Base-by-base conservation (phyloP, 2,888 invertebrate species). In the Leptopilina drosophilae region DNA sequence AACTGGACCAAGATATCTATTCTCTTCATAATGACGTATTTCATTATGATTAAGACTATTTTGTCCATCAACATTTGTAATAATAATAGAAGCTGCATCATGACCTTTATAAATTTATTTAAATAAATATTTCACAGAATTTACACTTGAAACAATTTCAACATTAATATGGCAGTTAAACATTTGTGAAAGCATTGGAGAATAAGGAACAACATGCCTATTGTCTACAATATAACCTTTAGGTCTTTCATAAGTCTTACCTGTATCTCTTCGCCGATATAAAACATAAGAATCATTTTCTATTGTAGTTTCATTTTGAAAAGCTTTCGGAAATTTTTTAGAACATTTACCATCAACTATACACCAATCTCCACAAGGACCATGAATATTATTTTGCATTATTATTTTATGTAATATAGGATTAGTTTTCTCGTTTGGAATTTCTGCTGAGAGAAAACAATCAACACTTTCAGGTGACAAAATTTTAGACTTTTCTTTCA, bases 321-420 rank as follows among this genome's bases (percentile, higher is more conserved):
- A 87, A 56, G 73, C 2, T 85, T 87, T 88, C 12, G 87, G 86
- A 81, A 83, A 88, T 56, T 84, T 77, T 81, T 89, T 88, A 7
- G 84, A 56, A 56, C 56, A 56, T 56, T 56, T 56, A 1, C 56
- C 46, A 46, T 46, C 46, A 33, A 33, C 33, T 33, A 33, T 33
- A 33, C 33, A 33, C 33, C 33, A 33, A 33, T 33, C 33, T 33
- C 46, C 46, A 46, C 89, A 91, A 76, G 89, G 88, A 77, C 89
- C 88, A 84, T 92, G 88, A 78, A 90, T 87, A 89, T 92, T 90
- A 76, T 87, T 82, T 77, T 84, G 83, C 49, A 77, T 85, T 5
- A 92, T 85, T 49, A 90, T 84, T 8, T 87, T 82, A 83, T 86
- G 83, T 26, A 92, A 82, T 5, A 59, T 77, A 1, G 87, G 86